Percentiles rank a stretch among this genome's conserved stretches.
Evolutionary conservation across 2,888 invertebrate genomes (phyloP).

Genomic region (Mesorhabditis spiculigera): DNA sequence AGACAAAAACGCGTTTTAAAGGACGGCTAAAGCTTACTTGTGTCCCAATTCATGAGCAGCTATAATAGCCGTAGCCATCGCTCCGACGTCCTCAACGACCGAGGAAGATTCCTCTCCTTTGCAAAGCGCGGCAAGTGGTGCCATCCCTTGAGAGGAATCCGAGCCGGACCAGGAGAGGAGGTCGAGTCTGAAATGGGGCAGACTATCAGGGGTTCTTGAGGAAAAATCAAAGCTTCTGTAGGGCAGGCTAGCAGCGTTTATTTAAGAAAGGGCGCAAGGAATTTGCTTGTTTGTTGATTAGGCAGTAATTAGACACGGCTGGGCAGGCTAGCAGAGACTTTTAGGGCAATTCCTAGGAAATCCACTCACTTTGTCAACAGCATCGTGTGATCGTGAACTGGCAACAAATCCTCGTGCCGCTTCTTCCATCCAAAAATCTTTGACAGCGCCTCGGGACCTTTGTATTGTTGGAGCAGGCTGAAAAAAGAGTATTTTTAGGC

Average conservation of each 20-base stretch:
- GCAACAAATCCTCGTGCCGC: constrained; percentile 27
- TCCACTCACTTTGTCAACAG: constrained; percentile 34
- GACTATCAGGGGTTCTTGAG: too few species aligned
- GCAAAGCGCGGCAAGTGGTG: constrained; percentile 55
- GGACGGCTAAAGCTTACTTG: constrained; percentile 30
- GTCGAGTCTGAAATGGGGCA: constrained; percentile 33
- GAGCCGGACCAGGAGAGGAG: constrained; percentile 42
- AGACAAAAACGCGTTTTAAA: background rate
- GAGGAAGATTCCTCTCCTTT: constrained; percentile 43
- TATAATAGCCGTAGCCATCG: constrained; percentile 50
- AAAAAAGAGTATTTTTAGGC: too few species aligned
- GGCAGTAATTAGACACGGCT: too few species aligned
- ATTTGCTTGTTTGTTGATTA: too few species aligned
- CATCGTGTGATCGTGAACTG: constrained; percentile 43
- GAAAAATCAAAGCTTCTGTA: too few species aligned
- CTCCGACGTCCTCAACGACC: constrained; percentile 56
- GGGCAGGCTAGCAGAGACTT: too few species aligned
- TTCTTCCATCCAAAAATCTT: constrained; percentile 34
- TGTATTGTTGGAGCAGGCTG: background rate
- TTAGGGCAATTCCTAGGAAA: too few species aligned
- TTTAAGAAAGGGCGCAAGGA: too few species aligned
- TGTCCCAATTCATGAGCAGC: constrained; percentile 56
- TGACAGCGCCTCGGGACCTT: background rate
- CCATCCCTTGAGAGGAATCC: constrained; percentile 56
- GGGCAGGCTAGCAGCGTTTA: too few species aligned